Evolutionary conservation across 2,888 invertebrate genomes (phyloP).

Genomic region (Amphimallon solstitiale): DNA sequence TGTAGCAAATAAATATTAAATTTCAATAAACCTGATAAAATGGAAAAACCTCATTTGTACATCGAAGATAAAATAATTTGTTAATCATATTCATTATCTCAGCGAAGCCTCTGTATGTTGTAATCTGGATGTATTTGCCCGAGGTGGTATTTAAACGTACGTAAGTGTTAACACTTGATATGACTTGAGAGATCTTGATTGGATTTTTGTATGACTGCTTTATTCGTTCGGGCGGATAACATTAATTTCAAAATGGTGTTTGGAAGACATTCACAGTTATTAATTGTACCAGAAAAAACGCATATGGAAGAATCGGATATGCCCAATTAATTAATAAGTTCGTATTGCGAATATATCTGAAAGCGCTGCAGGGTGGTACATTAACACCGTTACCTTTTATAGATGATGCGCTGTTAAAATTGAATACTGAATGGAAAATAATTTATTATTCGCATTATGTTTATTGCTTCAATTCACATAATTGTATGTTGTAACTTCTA

Average conservation of each 20-base stretch:
- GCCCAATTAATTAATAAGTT: slow-evolving; percentile 5
- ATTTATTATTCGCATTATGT: too few species aligned
- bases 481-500: too few species aligned
- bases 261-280: not conserved
- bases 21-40: too few species aligned
- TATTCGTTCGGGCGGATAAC: not conserved
- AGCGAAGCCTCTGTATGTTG: not conserved
- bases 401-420: too few species aligned
- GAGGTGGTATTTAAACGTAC: not conserved
- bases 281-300: not conserved
- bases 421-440: too few species aligned
- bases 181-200: not conserved
- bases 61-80: not conserved
- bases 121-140: not conserved
- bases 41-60: not conserved
- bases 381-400: too few species aligned
- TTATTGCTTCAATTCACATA: too few species aligned
- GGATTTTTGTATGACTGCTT: not conserved
- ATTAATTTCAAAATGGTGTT: not conserved
- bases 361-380: not conserved
- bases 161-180: not conserved
- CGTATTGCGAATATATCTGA: not conserved
- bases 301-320: not conserved
- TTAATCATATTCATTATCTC: slow-evolving; percentile 1
- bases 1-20: not conserved